Evolutionary conservation across 2,797 vertebrate genomes (phyloP), one percentile per base, ranked within the genome.

Genomic region (Gymnocypris eckloni): DNA sequence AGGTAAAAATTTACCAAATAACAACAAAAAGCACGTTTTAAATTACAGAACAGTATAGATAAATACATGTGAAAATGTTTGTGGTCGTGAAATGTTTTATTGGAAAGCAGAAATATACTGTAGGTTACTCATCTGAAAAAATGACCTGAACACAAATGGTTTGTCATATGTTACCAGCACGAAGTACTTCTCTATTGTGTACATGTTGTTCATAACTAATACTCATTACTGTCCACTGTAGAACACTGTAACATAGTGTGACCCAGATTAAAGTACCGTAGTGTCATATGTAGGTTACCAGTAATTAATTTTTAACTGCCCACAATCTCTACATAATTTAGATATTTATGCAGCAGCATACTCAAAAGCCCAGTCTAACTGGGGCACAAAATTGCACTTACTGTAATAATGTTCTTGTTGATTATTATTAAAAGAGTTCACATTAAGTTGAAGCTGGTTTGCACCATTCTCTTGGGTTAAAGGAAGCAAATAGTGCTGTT

Each of bases 261-360:
- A 61, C 54, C 41, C 25, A 48, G 33, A 33, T 59, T 33, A 61
- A 72, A 72, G 33, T 25, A 70, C 5, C 6, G 11, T 67, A 37
- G 59, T 81, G 33, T 81, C 66, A 73, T 64, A 76, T 41, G 71
- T 77, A 12, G 82, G 72, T 83, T 77, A 77, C 9, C 33, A 66
- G 28, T 83, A 39, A 56, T 73, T 2, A 75, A 83, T 75, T n/a
- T 33, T 80, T 48, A 48, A 75, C 28, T 41, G 9, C 13, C 59
- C 61, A 76, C 8, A 76, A 41, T 76, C 28, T 66, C 9, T 83
- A 75, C 52, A 84, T 67, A n/a, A 76, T 83, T 50, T 76, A 83
- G 45, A 37, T 66, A 66, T 64, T 66, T 50, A 11, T 77, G 28
- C 39, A 61, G 77, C 8, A 0, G 33, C 33, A 54, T 54, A 25